Evolutionary conservation across 2,113 vertebrate genomes (phyloP).

Genomic region (Pavo muticus): DNA sequence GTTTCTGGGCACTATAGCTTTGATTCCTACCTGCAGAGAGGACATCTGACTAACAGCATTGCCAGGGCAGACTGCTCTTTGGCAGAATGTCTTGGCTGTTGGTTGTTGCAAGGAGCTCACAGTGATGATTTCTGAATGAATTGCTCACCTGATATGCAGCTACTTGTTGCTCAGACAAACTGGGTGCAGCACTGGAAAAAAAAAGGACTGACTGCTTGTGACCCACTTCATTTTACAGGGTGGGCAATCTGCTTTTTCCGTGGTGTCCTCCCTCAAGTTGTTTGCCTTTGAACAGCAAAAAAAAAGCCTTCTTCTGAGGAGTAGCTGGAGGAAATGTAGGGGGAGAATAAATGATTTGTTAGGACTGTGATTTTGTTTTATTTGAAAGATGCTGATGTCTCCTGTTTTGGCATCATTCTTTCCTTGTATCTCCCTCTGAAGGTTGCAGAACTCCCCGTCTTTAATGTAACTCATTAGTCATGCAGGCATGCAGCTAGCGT

Average conservation of each 20-base stretch:
- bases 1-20: neutral
- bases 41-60: neutral
- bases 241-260: neutral
- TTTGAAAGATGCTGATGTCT: conserved; percentile 3
- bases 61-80: neutral
- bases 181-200: neutral
- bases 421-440: conserved; percentile 40
- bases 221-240: neutral
- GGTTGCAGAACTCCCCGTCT: conserved; percentile 48
- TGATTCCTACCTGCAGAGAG: neutral
- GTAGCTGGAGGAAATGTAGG: neutral
- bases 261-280: neutral
- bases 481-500: conserved; percentile 52
- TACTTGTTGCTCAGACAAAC: neutral
- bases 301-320: neutral
- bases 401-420: neutral
- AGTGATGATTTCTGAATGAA: neutral
- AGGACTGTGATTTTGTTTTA: neutral
- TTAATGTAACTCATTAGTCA: conserved; percentile 68
- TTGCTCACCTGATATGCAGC: neutral
- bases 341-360: neutral
- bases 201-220: neutral
- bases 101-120: neutral
- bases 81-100: neutral
- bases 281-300: neutral